Evolutionary conservation across 2,797 vertebrate species (phyloP), one percentile per base, ranked within the genome.

Genomic region (Chromobotia macracanthus): DNA sequence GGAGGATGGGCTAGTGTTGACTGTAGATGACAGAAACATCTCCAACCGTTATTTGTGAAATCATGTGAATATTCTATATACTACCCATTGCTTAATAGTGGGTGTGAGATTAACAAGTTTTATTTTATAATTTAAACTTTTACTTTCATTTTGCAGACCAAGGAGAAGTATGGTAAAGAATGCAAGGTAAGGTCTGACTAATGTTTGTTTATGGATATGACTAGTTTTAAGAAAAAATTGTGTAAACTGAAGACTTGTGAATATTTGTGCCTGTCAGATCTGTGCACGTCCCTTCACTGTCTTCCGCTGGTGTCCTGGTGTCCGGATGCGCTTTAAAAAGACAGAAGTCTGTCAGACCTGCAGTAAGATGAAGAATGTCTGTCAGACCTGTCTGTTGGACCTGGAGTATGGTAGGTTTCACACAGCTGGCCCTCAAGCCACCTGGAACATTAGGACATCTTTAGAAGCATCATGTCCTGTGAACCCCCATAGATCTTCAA

Each of bases 331-430:
- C 80, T 98, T 98, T 90, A 99, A 99, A 92, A 99, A 99, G 89
- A 99, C 97, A 0, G 97, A 99, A 83, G 97, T 99, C 53, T 99
- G 97, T 90, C 97, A 99, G 82, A 99, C 97, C 0, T 99, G 97
- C 89, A 99, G 97, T 92, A 99, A 98, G 89, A 92, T 99, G 91
- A 99, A 99, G 87, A 99, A 99, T 0, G 97, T 99, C 74, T 99
- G 97, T 84, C 97, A 99, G 84, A 99, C 97, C 21, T 99, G 97
- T 84, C 91, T 99, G 72, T 91, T 99, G 74, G 97, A 99, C 84
- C 90, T 99, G 18, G 97, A 99, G 25, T 99, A 96, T 75, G 97
- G 97, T 98, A 77, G 2, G 71, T 35, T 64, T 73, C 21, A 7
- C 31, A 21, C 18, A 21, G 25, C 23, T 10, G 44, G 28, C 15